Percentiles rank a stretch among this genome's conserved stretches.
Evolutionary conservation across 2,113 vertebrate genomes (phyloP).

Genomic region (Harpagus bidentatus): DNA sequence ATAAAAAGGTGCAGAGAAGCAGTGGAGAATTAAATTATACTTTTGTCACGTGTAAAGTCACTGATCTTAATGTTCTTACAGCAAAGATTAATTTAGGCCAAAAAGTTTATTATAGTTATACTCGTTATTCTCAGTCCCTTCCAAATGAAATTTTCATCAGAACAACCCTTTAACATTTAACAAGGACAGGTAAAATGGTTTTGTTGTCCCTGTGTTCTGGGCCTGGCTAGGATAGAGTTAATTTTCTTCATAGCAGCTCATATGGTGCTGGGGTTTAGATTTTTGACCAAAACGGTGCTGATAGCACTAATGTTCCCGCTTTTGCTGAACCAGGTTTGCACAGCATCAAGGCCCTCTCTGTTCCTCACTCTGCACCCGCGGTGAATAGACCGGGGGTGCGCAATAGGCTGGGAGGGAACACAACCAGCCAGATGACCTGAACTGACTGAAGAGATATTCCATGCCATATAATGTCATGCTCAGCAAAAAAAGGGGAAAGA

Average conservation of each 20-base stretch:
- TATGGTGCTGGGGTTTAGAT: neutral
- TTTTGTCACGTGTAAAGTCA: neutral
- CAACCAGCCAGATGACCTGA: rapidly evolving
- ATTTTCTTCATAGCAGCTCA: neutral
- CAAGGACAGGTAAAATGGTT: neutral
- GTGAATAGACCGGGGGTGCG: neutral
- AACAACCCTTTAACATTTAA: neutral
- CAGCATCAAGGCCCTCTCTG: neutral
- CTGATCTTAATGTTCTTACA: neutral
- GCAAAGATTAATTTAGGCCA: neutral
- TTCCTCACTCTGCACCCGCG: neutral
- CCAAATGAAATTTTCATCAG: neutral
- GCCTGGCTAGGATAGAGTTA: neutral
- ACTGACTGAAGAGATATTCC: neutral
- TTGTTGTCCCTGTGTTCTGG: neutral
- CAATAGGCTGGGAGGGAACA: neutral
- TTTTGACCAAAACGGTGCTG: neutral
- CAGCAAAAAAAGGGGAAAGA: neutral
- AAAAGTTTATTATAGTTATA: neutral
- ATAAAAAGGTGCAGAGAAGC: neutral
- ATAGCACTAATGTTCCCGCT: neutral
- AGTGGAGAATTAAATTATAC: neutral
- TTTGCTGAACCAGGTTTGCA: neutral
- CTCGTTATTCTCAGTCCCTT: neutral
- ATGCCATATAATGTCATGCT: neutral